Evolutionary conservation across 2,888 invertebrate species (phyloP), one percentile per base, ranked within the genome.

Genomic region (Drosophila quasianomalipes): DNA sequence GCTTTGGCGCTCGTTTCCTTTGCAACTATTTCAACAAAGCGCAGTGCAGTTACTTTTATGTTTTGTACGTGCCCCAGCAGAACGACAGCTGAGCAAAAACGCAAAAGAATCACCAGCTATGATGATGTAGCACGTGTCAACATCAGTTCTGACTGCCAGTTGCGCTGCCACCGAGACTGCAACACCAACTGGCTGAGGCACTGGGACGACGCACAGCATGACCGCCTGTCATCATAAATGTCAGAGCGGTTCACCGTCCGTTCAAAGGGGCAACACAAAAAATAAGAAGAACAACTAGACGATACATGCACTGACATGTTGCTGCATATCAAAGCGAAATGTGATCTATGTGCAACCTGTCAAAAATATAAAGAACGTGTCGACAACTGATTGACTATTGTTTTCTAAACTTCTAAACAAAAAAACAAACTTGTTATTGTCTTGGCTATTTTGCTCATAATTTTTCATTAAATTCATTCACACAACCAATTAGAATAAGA

Each of bases 121-220:
- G 89, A 83, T 87, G 87, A 87, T 89, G 89, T 87, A 89, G 89
- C 89, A 87, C 87, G 87, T 87, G 87, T 87, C 89, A 87, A 89
- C 87, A 87, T 89, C 87, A 86, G 76, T 87, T 72, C 60, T 33
- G 75, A 71, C 79, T 68, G 68, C 37, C 52, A 28, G 57, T 53
- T 53, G 31, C 26, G 16, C 65, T n/a, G 30, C 22, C 22, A 28
- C 22, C 35, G 30, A 44, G 26, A 28, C 62, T 28, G 37, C 49
- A n/a, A 28, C 58, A 12, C 44, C 26, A 55, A 44, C 55, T 59
- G 58, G 53, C 41, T 57, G 54, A 26, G 59, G 58, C 31, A 51
- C 54, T 39, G 58, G 33, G 7, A 41, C 44, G 70, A 57, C 60
- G 71, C 70, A 71, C 67, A 74, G 77, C 82, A 85, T 82, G 83